phyloP scores from a whole-genome alignment of 2,888 invertebrate genomes.

The Orthosia cruda region DNA sequence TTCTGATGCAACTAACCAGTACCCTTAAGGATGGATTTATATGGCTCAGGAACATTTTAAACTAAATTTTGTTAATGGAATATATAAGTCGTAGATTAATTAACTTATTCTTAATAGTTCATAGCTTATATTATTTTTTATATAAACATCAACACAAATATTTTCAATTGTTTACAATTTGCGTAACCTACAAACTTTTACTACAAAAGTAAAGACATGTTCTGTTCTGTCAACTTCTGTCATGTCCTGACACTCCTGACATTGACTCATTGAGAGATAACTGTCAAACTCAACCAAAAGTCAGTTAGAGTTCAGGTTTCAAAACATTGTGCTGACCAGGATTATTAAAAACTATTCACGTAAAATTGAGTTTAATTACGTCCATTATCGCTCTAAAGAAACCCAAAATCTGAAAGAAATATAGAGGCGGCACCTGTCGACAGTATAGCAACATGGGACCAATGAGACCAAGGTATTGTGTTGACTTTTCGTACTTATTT shows the following conservation, averaged over 20 bases:
- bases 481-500: not conserved
- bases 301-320: not conserved
- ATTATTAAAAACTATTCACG: not conserved
- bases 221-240: no score
- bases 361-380: not conserved
- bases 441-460: not conserved
- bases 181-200: slow-evolving; percentile 19
- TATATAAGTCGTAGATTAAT: not conserved
- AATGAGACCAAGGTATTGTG: not conserved
- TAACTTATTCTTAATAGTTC: not conserved
- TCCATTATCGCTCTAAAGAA: not conserved
- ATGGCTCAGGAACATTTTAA: slow-evolving; percentile 41
- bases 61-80: not conserved
- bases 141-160: not conserved
- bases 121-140: not conserved
- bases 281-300: no score
- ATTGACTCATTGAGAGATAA: no score
- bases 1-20: slow-evolving; percentile 29
- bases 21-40: slow-evolving; percentile 35
- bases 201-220: no score
- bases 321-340: not conserved
- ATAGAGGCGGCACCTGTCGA: not conserved
- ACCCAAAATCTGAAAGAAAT: not conserved
- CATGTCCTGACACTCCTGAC: no score
- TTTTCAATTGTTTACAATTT: slow-evolving; percentile 54